phyloP scores from a whole-genome alignment of 92 coral and sea anemone species.

The Scolanthus callimorphus region DNA sequence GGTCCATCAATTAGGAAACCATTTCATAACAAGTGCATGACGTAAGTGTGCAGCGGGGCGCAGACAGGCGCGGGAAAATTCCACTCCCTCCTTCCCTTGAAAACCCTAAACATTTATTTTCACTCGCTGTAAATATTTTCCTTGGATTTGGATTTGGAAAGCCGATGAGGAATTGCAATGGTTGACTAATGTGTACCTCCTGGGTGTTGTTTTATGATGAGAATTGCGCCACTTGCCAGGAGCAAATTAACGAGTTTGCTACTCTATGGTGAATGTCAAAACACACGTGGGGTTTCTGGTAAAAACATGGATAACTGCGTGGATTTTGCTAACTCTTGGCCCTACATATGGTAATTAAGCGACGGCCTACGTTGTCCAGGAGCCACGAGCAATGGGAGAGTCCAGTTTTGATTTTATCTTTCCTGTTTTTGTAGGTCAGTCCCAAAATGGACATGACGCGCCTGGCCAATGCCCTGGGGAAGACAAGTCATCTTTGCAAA shows the following conservation, averaged over 20 bases:
- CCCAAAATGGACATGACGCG: not conserved
- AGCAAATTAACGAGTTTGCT: not conserved
- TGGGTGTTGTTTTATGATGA: not conserved
- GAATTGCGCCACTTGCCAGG: not conserved
- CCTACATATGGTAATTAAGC: not conserved
- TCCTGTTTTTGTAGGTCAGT: not conserved
- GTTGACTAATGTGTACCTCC: not conserved
- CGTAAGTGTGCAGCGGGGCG: conserved; percentile 39
- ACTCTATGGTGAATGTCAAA: conserved; percentile 1
- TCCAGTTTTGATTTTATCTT: too few relatives aligned
- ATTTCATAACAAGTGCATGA: conserved; percentile 46
- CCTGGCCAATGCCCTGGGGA: conserved; percentile 17
- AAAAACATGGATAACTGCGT: not conserved
- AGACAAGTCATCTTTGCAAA: conserved; percentile 6
- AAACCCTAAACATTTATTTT: not conserved
- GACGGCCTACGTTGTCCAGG: too few relatives aligned
- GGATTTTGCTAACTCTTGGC: not conserved
- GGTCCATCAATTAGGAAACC: conserved; percentile 22
- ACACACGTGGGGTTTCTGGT: not conserved
- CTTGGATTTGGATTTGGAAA: not conserved
- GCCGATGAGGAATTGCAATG: not conserved
- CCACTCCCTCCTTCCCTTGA: not conserved
- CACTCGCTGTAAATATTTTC: not conserved
- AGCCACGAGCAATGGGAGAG: too few relatives aligned
- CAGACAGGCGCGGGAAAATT: conserved; percentile 54